These are phyloP conservation scores for Ciconia maguari DNA, from an alignment of 2,113 vertebrate genomes.

Conservation along the genomic window DNA sequence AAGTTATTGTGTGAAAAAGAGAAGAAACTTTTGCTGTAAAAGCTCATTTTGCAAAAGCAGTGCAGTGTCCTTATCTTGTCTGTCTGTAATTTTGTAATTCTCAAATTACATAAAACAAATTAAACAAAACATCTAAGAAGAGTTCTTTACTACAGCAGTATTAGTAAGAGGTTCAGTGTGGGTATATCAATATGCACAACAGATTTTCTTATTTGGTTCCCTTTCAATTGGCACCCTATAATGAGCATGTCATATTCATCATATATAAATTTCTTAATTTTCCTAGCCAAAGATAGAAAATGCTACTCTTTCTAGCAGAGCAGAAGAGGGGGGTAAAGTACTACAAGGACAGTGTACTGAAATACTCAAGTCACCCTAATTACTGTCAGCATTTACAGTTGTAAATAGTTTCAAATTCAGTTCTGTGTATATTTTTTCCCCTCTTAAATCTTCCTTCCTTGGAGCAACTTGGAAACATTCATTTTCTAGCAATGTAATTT, in stretches of 20 bases:
- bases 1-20: not conserved
- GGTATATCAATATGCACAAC: not conserved
- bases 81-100: not conserved
- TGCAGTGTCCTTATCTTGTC: not conserved
- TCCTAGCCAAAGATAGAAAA: conserved; percentile 35
- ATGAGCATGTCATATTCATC: conserved; percentile 2
- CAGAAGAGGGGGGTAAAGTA: not conserved
- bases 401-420: conserved; percentile 26
- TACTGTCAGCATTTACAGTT: not conserved
- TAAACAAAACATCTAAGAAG: not conserved
- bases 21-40: not conserved
- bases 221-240: conserved; percentile 12
- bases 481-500: conserved; percentile 44
- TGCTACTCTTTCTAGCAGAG: not conserved
- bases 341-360: not conserved
- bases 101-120: not conserved
- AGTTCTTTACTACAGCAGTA: not conserved
- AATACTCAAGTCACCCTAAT: conserved; percentile 24
- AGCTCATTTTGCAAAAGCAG: not conserved
- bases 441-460: conserved; percentile 5
- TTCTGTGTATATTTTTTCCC: not conserved
- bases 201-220: conserved; percentile 38
- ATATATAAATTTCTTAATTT: conserved; percentile 28
- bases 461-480: conserved; percentile 17
- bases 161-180: not conserved